A percentile compares a stretch with the other conserved stretches of the same genome.
Evolutionary conservation across 2,888 invertebrate genomes (phyloP).

Genomic region (Hydrotaea diabolus): DNA sequence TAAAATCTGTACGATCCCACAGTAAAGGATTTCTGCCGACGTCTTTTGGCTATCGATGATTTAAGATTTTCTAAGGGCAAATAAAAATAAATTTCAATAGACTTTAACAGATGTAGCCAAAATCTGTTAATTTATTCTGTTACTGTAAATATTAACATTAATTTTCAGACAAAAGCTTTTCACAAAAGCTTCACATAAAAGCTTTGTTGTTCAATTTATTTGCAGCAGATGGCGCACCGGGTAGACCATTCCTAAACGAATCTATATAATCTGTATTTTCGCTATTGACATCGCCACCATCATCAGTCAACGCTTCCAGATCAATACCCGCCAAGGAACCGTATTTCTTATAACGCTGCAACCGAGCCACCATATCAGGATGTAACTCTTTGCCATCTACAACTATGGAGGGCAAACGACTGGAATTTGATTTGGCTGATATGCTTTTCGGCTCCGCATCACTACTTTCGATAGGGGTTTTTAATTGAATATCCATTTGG

Average conservation of each 20-base stretch:
- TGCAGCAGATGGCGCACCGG: neutral
- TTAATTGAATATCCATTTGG: neutral
- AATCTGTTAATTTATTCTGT: neutral
- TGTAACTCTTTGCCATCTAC: slow-evolving; percentile 58
- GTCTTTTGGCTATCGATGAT: too few species aligned
- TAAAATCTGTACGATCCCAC: too few species aligned
- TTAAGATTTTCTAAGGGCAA: too few species aligned
- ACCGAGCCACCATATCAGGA: slow-evolving; percentile 50
- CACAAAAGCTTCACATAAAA: neutral
- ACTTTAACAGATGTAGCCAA: too few species aligned
- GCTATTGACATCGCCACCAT: neutral
- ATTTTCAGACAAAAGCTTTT: neutral
- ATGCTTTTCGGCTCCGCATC: neutral
- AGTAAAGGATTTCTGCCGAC: too few species aligned
- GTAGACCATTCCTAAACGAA: neutral
- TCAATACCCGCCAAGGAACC: slow-evolving; percentile 47
- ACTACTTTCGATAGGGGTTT: neutral
- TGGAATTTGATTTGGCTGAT: neutral
- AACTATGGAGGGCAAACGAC: slow-evolving; percentile 44
- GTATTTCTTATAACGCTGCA: slow-evolving; percentile 49
- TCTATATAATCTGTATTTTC: neutral
- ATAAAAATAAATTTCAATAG: too few species aligned
- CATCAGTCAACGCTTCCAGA: slow-evolving; percentile 31
- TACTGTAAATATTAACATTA: neutral
- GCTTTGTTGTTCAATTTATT: slow-evolving; percentile 17